Conservation (phyloP, 2,113 vertebrate genomes). For the Carollia perspicillata region DNA sequence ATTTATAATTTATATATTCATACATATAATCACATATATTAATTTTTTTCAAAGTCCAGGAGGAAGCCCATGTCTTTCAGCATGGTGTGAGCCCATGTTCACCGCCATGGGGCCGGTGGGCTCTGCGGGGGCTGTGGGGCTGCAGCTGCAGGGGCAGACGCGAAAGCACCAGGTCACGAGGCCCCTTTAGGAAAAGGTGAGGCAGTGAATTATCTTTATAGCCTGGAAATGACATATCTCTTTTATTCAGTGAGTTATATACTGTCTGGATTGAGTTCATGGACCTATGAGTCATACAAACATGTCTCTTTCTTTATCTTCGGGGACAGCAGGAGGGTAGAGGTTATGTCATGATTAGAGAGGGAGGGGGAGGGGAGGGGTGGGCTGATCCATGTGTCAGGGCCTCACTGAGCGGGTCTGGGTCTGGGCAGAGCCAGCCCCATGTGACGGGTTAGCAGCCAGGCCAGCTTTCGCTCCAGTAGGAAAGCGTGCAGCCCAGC, state of each 20-base stretch:
- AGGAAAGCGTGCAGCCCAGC: background rate
- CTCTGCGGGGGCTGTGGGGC: conserved; percentile 52
- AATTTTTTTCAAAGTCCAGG: background rate
- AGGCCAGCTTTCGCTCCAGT: background rate
- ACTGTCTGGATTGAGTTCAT: conserved; percentile 76
- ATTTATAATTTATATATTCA: background rate
- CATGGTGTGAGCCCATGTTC: conserved; percentile 57
- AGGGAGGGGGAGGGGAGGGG: background rate
- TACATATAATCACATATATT: background rate
- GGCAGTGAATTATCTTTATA: conserved; percentile 80
- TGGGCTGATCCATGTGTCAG: conserved; percentile 59
- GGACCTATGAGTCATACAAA: conserved; percentile 71
- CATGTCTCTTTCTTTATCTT: conserved; percentile 62
- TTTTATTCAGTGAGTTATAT: conserved; percentile 81
- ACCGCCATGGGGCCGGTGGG: conserved; percentile 45
- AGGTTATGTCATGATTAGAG: background rate
- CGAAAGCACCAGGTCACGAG: conserved; percentile 67
- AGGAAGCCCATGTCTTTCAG: conserved; percentile 69
- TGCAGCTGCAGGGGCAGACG: conserved; percentile 57
- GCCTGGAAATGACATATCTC: conserved; percentile 80
- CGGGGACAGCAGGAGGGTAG: conserved; percentile 9
- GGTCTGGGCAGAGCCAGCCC: background rate
- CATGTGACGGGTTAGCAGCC: background rate
- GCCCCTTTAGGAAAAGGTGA: conserved; percentile 81
- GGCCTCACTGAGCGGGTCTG: conserved; percentile 52